Evolutionary conservation across 2,888 invertebrate genomes (phyloP).

Genomic region (Athetis lepigone): DNA sequence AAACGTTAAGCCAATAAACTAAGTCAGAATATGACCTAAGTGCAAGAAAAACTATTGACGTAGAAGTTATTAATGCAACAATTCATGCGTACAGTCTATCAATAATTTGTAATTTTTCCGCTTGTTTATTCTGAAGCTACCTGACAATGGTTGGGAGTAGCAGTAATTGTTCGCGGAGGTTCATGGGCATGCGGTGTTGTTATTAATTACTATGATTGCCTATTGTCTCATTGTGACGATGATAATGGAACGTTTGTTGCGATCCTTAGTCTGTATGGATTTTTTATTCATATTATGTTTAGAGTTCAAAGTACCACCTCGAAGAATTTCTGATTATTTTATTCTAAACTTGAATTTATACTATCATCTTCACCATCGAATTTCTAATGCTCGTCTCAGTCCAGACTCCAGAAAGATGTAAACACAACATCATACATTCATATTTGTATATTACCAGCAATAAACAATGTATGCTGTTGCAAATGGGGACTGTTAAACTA

Average conservation of each 20-base stretch:
- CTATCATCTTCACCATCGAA: too few relatives aligned
- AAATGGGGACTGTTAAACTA: too few relatives aligned
- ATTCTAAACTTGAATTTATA: too few relatives aligned
- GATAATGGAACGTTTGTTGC: constrained; percentile 46
- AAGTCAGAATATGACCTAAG: not conserved
- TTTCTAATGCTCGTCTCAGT: too few relatives aligned
- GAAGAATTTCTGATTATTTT: constrained; percentile 1
- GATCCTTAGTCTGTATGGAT: constrained; percentile 23
- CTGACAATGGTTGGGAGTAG: constrained; percentile 59
- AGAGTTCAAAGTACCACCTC: too few relatives aligned
- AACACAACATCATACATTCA: too few relatives aligned
- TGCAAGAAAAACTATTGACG: constrained; percentile 9
- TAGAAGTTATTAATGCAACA: constrained; percentile 24
- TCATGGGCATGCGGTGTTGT: constrained; percentile 46
- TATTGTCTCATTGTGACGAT: constrained; percentile 79
- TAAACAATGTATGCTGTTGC: too few relatives aligned
- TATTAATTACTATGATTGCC: constrained; percentile 76
- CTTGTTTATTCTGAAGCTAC: constrained; percentile 34
- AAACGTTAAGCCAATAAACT: constrained; percentile 1
- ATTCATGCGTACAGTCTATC: constrained; percentile 34
- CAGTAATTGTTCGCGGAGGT: constrained; percentile 54
- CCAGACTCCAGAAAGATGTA: too few relatives aligned
- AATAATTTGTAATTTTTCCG: constrained; percentile 48
- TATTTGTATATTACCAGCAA: too few relatives aligned
- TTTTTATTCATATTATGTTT: constrained; percentile 36